Conservation (phyloP, 1,140 invertebrate genomes). For the Neodiprion fabricii region DNA sequence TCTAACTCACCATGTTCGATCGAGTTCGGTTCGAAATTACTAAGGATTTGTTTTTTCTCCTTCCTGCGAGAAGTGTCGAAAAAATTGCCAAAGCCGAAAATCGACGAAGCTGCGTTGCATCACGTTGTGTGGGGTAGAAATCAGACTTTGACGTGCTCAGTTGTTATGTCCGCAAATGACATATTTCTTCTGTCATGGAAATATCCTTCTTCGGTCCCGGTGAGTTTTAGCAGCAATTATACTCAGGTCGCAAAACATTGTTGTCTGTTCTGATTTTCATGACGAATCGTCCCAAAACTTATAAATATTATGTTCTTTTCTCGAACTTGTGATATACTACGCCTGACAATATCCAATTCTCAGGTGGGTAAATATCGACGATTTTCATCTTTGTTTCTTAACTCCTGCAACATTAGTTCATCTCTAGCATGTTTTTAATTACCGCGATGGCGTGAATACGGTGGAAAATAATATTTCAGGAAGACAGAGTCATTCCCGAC, state of each 20-base stretch:
- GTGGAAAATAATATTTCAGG: no score
- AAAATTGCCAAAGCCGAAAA: constrained; percentile 33
- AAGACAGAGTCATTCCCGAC: no score
- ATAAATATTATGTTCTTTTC: constrained; percentile 10
- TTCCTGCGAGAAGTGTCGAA: constrained; percentile 18
- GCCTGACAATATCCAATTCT: no score
- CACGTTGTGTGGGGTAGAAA: constrained; percentile 37
- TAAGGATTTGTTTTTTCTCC: constrained; percentile 21
- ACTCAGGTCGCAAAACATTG: background rate
- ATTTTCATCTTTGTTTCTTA: no score
- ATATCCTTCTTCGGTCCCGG: background rate
- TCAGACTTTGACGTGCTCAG: constrained; percentile 36
- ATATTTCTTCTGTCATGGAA: constrained; percentile 20
- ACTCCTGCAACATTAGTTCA: no score
- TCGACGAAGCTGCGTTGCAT: constrained; percentile 30
- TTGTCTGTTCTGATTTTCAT: constrained; percentile 13
- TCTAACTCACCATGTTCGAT: no score
- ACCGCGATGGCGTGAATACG: no score
- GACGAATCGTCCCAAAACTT: constrained; percentile 16
- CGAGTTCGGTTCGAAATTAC: background rate
- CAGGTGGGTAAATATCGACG: no score
- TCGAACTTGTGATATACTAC: background rate
- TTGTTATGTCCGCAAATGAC: constrained; percentile 39
- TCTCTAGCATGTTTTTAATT: no score
- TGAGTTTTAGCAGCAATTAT: background rate